Base-by-base conservation (phyloP, 1,140 invertebrate genomes). In the Medauroidea extradentata region DNA sequence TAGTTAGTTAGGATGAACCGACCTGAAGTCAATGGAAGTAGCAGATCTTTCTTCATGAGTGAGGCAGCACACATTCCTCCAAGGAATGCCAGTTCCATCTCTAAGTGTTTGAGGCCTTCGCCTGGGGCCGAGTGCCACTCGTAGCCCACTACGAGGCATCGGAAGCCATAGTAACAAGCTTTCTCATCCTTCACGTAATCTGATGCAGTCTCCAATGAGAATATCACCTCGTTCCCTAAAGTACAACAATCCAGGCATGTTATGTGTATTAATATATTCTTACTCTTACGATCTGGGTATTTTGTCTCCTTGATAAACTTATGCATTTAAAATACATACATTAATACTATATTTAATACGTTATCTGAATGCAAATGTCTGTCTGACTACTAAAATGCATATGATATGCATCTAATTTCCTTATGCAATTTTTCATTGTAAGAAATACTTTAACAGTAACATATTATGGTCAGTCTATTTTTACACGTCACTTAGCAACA, bases 141-240 rank as follows among this genome's bases (percentile, higher is more conserved):
- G 75, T 96, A 96, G 23, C 94, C 95, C 50, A 94, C 85, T 38
- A 96, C 87, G 16, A 94, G 78, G 75, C 94, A 96, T 62, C 92
- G 91, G 77, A 96, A 98, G 2, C 95, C 95, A 77, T 86, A 98
- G 43, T 87, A 87, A 65, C 79, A 79, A 3, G 85, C 83, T 67
- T 89, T 87, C 51, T 96, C 94, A 78, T 96, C 93, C 71, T 93
- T 93, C 59, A 96, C 84, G 76, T 98, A 98, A 75, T 97, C 90
- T 0, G 94, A 93, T 0, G 95, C 93, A 1, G 94, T 97, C 77
- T 98, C 94, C 68, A 98, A 69, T 0, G 93, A 96, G 72, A 98
- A 96, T 63, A 96, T 83, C 0, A 97, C 87, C 78, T 96, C 92
- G 74, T 96, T 94, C 19, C 95, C 95, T 83, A n/a, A n/a, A n/a